Conservation (phyloP, 2,888 invertebrate genomes). For the Heteromyza rotundicornis region DNA sequence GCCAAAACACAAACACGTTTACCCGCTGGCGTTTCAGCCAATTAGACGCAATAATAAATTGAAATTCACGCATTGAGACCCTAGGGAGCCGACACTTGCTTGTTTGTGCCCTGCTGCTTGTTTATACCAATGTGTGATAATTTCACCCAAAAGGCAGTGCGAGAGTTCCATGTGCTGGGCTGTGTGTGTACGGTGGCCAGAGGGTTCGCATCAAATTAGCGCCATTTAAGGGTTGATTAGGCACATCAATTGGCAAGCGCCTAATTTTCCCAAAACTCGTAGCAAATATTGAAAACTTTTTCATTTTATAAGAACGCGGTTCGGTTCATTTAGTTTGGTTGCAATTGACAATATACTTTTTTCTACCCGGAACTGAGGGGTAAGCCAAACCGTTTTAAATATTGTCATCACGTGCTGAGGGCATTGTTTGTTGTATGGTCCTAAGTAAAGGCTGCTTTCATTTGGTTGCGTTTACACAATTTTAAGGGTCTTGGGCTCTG, state of each 20-base stretch:
- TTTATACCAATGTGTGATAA: conserved; percentile 52
- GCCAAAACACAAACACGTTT: conserved; percentile 24
- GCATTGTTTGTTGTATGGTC: background rate
- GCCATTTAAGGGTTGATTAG: conserved; percentile 59
- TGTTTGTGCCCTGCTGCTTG: conserved; percentile 27
- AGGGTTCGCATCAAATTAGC: conserved; percentile 45
- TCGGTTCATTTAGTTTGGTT: conserved; percentile 30
- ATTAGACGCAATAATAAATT: conserved; percentile 60
- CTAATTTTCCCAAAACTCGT: conserved; percentile 16
- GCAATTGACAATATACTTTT: background rate
- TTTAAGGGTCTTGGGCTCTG: background rate
- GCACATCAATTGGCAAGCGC: conserved; percentile 40
- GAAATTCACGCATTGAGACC: conserved; percentile 47
- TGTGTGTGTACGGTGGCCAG: background rate
- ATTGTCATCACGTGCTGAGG: conserved; percentile 56
- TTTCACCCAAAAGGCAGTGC: conserved; percentile 20
- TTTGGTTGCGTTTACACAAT: background rate
- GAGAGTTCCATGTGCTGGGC: background rate
- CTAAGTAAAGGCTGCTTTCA: background rate
- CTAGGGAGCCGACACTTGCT: conserved; percentile 20
- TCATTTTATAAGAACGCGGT: conserved; percentile 33
- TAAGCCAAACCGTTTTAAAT: conserved; percentile 61
- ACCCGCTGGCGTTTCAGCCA: conserved; percentile 57
- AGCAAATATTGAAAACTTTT: conserved; percentile 21
- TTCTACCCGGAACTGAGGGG: background rate